Base-by-base conservation (phyloP, 2,888 invertebrate genomes). In the Lottia gigantea region DNA sequence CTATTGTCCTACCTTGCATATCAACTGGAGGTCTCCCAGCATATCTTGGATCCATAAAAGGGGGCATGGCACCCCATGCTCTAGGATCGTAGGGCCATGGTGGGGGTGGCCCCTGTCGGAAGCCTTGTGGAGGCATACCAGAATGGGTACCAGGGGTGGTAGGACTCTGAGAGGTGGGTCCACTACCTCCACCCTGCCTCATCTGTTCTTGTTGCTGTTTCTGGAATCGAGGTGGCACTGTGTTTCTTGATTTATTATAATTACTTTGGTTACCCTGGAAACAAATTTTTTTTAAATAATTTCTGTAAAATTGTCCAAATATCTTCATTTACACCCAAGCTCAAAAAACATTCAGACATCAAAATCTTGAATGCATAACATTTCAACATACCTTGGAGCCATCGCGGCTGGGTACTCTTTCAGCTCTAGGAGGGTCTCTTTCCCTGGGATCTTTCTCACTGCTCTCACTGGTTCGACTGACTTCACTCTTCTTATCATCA, bases 141-240 rank as follows among this genome's bases (percentile, higher is more conserved):
- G 78, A 76, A 15, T 78, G 78, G 61, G 76, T 74, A 78, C 73
- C 62, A 75, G 46, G 73, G 74, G 70, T 73, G 69, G 12, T 65
- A 23, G 55, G 55, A 55, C 55, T 55, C 14, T 55, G 55, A 8
- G 55, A 55, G 11, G 55, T 55, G 12, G 55, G 11, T 23, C 19
- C 55, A 23, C 19, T 23, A 6, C 19, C 4, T 8, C 19, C 55
- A 23, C 19, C 19, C 62, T 79, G 81, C 55, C 76, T 65, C 77
- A 76, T 62, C 74, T 76, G 75, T 55, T 76, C 79, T 72, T 78
- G 79, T 49, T 80, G 80, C 72, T 86, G 85, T 73, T 83, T 83
- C 75, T 85, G 85, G 76, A 85, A 85, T 23, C 96, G 91, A 19
- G 96, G 96, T 68, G 96, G 95, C 83, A 96, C 91, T 94, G 89